Evolutionary conservation across 1,140 invertebrate genomes (phyloP), one percentile per base, ranked within the genome.

Genomic region (Drosophila ercepeae): DNA sequence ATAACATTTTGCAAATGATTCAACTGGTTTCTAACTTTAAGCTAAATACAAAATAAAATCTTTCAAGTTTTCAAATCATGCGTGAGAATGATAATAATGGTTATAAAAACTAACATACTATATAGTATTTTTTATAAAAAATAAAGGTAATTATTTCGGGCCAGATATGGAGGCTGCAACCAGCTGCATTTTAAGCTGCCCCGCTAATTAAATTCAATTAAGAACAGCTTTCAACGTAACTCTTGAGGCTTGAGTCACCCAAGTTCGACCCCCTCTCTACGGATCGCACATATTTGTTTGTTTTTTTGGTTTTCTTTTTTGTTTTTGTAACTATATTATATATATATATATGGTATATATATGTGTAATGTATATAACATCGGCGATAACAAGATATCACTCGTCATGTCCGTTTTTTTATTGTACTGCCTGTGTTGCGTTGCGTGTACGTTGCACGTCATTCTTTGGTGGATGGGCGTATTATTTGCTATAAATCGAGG

Each of bases 381-480:
- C 46, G 60, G 63, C 63, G 63, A 67, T 67, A 67, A 67, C 63
- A 67, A 65, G 63, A 44, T 65, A 52, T 67, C 63, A 25, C 63
- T 67, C 60, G 63, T 67, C 63, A 52, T 65, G 59, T 67, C 63
- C 60, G 36, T 65, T 67, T 67, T 65, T 67, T 67, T 67, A 67
- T 67, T 67, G 63, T 64, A 64, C 60, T 64, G 60, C 57, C 27
- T 64, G 57, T 61, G 60, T 64, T 61, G 60, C 60, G 60, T 64
- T 61, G 42, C 60, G 60, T 60, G 41, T 64, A 64, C 58, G 59
- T 63, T 49, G 61, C 59, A 65, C 52, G 64, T 58, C 53, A 58
- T 69, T 72, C 67, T 72, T 71, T 72, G 69, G 69, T 63, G 67
- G 69, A 72, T 61, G 68, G 63, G 63, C 46, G 46, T 65, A 44